Percentiles rank a stretch among this genome's conserved stretches.
These are phyloP conservation scores for Mimas tiliae DNA, from an alignment of 2,888 invertebrate genomes.

Conservation along the genomic window DNA sequence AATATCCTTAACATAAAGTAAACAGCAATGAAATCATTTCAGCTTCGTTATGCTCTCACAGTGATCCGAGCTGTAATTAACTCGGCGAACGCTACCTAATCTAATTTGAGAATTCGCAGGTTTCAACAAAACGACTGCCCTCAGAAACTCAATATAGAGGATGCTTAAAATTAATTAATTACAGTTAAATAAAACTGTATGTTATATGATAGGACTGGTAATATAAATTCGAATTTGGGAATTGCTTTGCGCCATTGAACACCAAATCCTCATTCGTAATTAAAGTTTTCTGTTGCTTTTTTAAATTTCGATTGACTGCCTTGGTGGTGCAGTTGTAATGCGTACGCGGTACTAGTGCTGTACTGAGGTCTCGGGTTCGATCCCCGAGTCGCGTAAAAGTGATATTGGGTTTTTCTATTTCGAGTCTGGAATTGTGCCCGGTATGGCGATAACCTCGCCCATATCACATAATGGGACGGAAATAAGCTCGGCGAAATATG, in stretches of 20 bases:
- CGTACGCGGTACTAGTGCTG: too few species aligned
- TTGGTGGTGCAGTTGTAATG: too few species aligned
- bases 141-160: slow-evolving; percentile 23
- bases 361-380: too few species aligned
- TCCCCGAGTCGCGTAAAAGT: too few species aligned
- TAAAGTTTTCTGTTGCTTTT: not conserved
- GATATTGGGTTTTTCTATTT: too few species aligned
- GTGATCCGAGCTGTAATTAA: slow-evolving; percentile 1
- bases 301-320: too few species aligned
- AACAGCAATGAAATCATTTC: not conserved
- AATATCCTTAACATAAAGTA: slow-evolving; percentile 4
- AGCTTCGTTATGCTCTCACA: not conserved
- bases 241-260: not conserved
- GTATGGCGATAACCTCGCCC: too few species aligned
- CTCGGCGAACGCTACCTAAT: not conserved
- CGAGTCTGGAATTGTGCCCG: too few species aligned
- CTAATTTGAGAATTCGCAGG: not conserved
- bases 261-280: not conserved
- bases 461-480: too few species aligned
- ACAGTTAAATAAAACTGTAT: slow-evolving; percentile 19
- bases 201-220: slow-evolving; percentile 3
- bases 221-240: not conserved
- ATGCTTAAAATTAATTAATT: slow-evolving; percentile 26
- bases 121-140: not conserved
- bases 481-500: too few species aligned